Evolutionary conservation across 2,888 invertebrate genomes (phyloP), one percentile per base, ranked within the genome.

Genomic region (Epirrita christyi): DNA sequence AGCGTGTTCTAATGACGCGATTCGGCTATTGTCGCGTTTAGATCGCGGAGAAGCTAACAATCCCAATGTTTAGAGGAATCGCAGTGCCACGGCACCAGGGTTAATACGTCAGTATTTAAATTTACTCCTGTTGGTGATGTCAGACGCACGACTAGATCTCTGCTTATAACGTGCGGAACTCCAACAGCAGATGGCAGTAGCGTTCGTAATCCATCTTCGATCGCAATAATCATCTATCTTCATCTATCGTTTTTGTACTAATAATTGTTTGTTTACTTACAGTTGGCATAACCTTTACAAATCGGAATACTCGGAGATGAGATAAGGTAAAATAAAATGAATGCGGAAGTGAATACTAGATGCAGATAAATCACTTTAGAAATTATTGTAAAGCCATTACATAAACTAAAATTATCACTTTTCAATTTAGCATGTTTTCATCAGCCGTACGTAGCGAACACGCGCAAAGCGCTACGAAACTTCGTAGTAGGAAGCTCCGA

Each of bases 91-190:
- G 66, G 71, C 70, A 59, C 50, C 54, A 75, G 74, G 74, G 80
- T 77, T 78, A 72, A 73, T 84, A 88, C 91, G 89, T 90, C 88
- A 88, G 73, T 79, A 89, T 90, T 90, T 91, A 91, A 91, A 86
- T 86, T 89, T 91, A 91, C 87, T 85, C 75, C 69, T 71, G 76
- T 80, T 80, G 90, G 80, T 91, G 91, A 91, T 90, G 90, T 91
- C 88, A 90, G 89, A 88, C 78, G 83, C 87, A 87, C 78, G 85
- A 88, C 91, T 89, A 91, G 85, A 87, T 89, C 86, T 83, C 81
- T 75, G 79, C 71, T 82, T 85, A 78, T 76, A 78, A 70, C 75
- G 72, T 73, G 75, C 72, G 78, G 78, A 86, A 84, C 79, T 76
- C 80, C 80, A 76, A 73, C 78, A 81, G 84, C 81, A 88, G 88